Conservation (phyloP, 2,113 vertebrate species). For the Gopherus evgoodei region DNA sequence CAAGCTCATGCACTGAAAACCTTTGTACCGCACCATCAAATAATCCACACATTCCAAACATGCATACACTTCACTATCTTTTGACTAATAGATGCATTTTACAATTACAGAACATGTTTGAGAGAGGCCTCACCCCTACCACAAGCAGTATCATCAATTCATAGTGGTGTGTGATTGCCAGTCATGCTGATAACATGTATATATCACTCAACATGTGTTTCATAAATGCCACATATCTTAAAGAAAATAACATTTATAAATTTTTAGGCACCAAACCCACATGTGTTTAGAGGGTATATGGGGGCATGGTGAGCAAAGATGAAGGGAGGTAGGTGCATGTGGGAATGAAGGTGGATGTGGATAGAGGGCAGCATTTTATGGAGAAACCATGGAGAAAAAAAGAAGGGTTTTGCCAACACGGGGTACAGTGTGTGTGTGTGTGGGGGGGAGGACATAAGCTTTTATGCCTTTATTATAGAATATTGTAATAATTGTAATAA, state of each 20-base stretch:
- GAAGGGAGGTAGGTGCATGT: neutral
- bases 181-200: neutral
- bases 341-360: neutral
- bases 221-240: neutral
- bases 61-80: neutral
- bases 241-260: neutral
- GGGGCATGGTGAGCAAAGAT: neutral
- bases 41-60: neutral
- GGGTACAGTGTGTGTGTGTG: neutral
- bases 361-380: neutral
- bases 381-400: neutral
- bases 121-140: neutral
- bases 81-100: neutral
- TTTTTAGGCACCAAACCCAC: neutral
- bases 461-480: neutral
- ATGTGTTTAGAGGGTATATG: neutral
- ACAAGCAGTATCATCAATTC: neutral
- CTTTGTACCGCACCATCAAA: neutral
- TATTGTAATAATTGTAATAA: neutral
- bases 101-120: neutral
- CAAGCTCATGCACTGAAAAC: neutral
- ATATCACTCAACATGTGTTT: neutral
- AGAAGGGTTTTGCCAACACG: neutral
- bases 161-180: fast-evolving
- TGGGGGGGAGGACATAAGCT: neutral